A percentile compares a stretch with the other conserved stretches of the same genome.
Evolutionary conservation across 2,888 invertebrate genomes (phyloP).

Genomic region (Eupsilia transversa): DNA sequence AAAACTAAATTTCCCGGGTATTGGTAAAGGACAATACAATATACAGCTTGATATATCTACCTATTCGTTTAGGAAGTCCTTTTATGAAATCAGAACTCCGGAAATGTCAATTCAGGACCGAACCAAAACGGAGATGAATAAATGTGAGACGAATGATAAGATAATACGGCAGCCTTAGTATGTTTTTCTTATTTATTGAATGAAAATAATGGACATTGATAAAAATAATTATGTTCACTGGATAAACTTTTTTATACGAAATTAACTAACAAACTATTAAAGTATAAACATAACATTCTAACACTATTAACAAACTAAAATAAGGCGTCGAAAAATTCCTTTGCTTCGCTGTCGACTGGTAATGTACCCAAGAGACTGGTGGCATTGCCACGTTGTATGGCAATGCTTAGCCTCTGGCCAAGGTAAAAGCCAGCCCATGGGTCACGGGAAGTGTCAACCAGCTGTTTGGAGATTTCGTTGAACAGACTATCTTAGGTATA

Average conservation of each 20-base stretch:
- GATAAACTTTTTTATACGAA: neutral
- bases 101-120: conserved; percentile 49
- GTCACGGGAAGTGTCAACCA: neutral
- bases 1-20: too few relatives aligned
- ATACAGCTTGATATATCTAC: neutral
- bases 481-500: neutral
- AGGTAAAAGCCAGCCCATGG: neutral
- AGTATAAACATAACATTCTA: neutral
- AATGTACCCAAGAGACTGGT: neutral
- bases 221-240: neutral
- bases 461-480: neutral
- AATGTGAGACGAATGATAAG: conserved; percentile 47
- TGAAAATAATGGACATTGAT: conserved; percentile 4
- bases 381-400: neutral
- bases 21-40: conserved; percentile 15
- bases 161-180: conserved; percentile 8
- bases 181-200: conserved; percentile 18
- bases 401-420: neutral
- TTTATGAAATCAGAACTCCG: conserved; percentile 51
- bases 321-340: neutral
- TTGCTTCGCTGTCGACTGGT: neutral
- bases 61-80: conserved; percentile 49
- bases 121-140: conserved; percentile 52
- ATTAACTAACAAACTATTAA: neutral
- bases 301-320: neutral